A percentile compares a stretch with the other conserved stretches of the same genome.
These are phyloP conservation scores for Coenobita brevimanus DNA, from an alignment of 1,140 invertebrate genomes.

Conservation along the genomic window DNA sequence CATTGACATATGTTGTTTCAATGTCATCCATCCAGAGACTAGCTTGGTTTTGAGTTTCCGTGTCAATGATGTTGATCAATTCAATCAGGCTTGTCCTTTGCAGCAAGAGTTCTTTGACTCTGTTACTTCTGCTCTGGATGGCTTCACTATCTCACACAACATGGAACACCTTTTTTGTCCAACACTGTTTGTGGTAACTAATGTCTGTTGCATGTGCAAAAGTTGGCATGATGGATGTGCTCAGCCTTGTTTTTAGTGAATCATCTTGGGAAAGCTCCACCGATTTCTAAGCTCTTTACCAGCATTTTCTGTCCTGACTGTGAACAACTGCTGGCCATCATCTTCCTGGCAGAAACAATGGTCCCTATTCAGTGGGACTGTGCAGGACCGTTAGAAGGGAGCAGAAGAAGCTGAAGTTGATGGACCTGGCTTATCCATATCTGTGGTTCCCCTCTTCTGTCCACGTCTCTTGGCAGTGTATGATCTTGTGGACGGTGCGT, in stretches of 20 bases:
- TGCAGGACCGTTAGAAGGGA: neutral
- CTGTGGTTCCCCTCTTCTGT: neutral
- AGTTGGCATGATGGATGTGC: neutral
- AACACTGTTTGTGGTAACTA: conserved; percentile 22
- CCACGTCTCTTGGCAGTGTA: neutral
- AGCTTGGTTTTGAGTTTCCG: neutral
- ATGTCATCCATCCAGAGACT: conserved; percentile 19
- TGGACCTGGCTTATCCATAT: neutral
- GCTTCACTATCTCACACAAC: conserved; percentile 4
- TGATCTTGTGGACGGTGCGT: neutral
- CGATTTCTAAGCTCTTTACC: neutral
- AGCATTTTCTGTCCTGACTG: conserved; percentile 16
- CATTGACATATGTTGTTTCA: conserved; percentile 3
- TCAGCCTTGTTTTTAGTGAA: conserved; percentile 22
- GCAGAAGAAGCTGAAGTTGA: neutral
- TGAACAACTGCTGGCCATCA: neutral
- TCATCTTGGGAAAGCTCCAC: neutral
- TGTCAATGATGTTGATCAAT: conserved; percentile 5
- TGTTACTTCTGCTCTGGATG: neutral
- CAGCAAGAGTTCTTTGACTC: neutral
- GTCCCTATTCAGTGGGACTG: conserved; percentile 11
- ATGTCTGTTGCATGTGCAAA: conserved; percentile 12
- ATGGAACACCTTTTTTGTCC: conserved; percentile 26
- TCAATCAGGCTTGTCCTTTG: conserved; percentile 4
- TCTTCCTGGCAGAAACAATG: neutral